These are phyloP conservation scores for Drosophila aldrichi DNA, from an alignment of 2,888 invertebrate species.

Conservation along the genomic window DNA sequence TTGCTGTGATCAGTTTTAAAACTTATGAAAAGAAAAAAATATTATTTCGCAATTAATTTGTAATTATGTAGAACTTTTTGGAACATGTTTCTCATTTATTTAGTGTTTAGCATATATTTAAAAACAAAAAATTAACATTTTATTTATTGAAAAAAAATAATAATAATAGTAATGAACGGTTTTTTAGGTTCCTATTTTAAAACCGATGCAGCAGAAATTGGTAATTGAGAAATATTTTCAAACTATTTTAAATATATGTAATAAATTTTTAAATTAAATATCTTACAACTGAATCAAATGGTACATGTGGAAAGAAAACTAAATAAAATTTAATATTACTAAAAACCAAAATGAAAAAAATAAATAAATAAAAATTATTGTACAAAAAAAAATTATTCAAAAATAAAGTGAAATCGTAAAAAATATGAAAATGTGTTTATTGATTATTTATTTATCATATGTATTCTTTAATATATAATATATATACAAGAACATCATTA, in stretches of 20 bases:
- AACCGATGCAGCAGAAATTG: constrained; percentile 16
- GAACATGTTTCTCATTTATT: constrained; percentile 61
- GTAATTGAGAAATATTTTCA: constrained; percentile 13
- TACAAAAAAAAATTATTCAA: constrained; percentile 65
- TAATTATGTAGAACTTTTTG: constrained; percentile 32
- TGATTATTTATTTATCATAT: too few relatives aligned
- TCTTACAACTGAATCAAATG: constrained; percentile 34
- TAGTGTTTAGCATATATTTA: constrained; percentile 50
- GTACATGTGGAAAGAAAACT: constrained; percentile 53
- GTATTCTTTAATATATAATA: too few relatives aligned
- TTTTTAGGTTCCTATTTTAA: constrained; percentile 14
- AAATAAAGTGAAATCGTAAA: constrained; percentile 68
- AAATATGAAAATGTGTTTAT: constrained; percentile 11
- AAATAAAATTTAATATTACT: constrained; percentile 18
- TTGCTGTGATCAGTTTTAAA: constrained; percentile 76
- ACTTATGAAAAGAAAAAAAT: constrained; percentile 40
- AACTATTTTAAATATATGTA: constrained; percentile 37
- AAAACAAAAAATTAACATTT: constrained; percentile 19
- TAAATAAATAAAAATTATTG: constrained; percentile 45
- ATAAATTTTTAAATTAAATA: constrained; percentile 39
- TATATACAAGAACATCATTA: not conserved
- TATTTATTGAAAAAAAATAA: constrained; percentile 53
- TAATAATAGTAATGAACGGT: not conserved
- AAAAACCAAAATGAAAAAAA: constrained; percentile 22
- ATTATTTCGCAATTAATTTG: constrained; percentile 37